Evolutionary conservation across 2,797 vertebrate species (phyloP), one percentile per base, ranked within the genome.

Genomic region (Cyclopterus lumpus): DNA sequence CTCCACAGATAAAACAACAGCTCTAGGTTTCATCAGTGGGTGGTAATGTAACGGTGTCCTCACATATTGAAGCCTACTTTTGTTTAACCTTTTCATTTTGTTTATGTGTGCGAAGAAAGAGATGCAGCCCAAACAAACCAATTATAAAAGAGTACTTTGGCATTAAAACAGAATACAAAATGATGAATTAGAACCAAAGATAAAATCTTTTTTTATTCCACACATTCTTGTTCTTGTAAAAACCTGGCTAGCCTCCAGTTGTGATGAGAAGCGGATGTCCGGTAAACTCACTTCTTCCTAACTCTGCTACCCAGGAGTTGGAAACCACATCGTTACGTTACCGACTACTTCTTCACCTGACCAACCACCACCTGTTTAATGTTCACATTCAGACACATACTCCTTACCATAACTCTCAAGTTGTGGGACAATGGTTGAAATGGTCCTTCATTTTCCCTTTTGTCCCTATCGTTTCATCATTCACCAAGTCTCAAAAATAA

Each of bases 41-140:
- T 51, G 60, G 18, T 60, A 73, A 60, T 60, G 38, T 24, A 30
- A 54, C 55, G 54, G 60, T 12, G 24, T 53, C 30, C 36, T 46
- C 6, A 8, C 53, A 49, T 58, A 32, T 34, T 32, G 42, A 59
- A 44, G 15, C 5, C 53, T 40, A 32, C 26, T 63, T 61, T 53
- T 72, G 28, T 36, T 58, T 1, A 36, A 58, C 58, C n/a, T 61
- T n/a, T 20, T 16, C 42, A 16, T 24, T 59, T 51, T 58, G 32
- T 40, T 40, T 71, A 46, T 57, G 22, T 38, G 38, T 55, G 28
- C 36, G 26, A 11, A n/a, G 20, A 59, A 15, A 53, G 51, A 61
- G 34, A 40, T 28, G 42, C 28, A 5, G 53, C 18, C 0, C 28
- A 44, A 26, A 44, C 55, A 51, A 38, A 14, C 16, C 32, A 20